phyloP scores from a whole-genome alignment of 2,888 invertebrate genomes.

The Ephialtes manifestator region DNA sequence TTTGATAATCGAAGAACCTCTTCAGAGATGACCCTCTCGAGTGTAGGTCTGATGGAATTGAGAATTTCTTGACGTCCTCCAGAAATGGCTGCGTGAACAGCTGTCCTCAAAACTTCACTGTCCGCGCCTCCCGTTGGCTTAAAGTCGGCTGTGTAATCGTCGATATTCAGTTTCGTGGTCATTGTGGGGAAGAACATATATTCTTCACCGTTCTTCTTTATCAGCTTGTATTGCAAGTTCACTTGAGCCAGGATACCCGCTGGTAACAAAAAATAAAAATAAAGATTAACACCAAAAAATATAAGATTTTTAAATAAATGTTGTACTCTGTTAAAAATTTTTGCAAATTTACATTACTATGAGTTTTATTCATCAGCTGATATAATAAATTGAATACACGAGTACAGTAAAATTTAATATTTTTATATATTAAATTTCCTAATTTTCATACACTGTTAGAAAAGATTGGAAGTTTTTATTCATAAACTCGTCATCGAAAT shows the following conservation, averaged over 20 bases:
- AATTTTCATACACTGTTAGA: too few species aligned
- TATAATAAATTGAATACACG: too few species aligned
- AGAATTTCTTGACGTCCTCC: constrained; percentile 82
- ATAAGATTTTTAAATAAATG: not conserved
- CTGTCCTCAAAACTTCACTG: constrained; percentile 71
- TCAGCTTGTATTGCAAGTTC: constrained; percentile 65
- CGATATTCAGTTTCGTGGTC: constrained; percentile 73
- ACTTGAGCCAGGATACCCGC: constrained; percentile 70
- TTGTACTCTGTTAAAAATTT: too few species aligned
- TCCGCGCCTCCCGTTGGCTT: constrained; percentile 64
- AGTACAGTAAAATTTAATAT: too few species aligned
- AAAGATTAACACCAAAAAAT: not conserved
- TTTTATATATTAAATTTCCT: too few species aligned
- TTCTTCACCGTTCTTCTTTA: constrained; percentile 71
- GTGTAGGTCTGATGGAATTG: constrained; percentile 79
- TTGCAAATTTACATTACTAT: too few species aligned
- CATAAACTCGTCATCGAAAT: too few species aligned
- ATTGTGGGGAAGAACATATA: constrained; percentile 77
- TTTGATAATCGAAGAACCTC: constrained; percentile 79
- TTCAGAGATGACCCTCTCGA: constrained; percentile 81
- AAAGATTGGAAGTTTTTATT: too few species aligned
- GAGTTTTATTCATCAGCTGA: too few species aligned
- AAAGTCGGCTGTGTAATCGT: constrained; percentile 75
- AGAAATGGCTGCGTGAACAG: constrained; percentile 75
- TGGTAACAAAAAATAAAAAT: constrained; percentile 60